Conservation (phyloP, 2,797 vertebrate species). For the Syndactyla subalaris region DNA sequence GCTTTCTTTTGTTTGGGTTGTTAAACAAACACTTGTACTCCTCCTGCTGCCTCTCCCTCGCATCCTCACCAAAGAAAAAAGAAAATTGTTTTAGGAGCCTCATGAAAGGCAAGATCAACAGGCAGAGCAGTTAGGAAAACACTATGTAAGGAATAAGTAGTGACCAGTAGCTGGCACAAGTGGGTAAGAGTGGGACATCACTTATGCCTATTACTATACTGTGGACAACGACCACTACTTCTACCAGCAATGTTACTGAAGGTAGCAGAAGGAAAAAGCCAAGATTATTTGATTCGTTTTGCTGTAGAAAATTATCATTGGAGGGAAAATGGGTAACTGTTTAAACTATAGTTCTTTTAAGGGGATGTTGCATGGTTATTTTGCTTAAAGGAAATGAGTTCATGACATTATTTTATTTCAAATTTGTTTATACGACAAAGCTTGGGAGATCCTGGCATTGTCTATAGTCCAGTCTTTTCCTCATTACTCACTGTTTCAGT, state of each 20-base stretch:
- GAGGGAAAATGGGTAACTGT: background rate
- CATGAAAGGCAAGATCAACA: background rate
- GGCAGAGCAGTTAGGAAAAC: background rate
- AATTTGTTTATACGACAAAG: background rate
- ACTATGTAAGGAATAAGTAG: background rate
- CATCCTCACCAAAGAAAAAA: background rate
- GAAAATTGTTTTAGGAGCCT: background rate
- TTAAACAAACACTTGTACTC: slow-evolving; percentile 4
- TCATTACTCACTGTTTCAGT: background rate
- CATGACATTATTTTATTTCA: background rate
- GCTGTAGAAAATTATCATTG: background rate
- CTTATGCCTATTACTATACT: background rate
- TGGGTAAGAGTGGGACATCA: background rate
- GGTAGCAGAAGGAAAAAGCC: background rate
- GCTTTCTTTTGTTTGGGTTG: slow-evolving; percentile 19
- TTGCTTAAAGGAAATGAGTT: background rate
- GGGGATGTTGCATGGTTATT: background rate
- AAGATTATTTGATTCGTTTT: background rate
- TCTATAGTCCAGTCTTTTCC: background rate
- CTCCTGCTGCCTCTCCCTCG: background rate
- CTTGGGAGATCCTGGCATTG: background rate
- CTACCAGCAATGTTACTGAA: background rate
- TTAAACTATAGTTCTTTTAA: background rate
- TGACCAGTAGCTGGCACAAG: slow-evolving; percentile 4
- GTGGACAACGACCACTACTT: background rate